phyloP scores from a whole-genome alignment of 23 tunicate genomes.

The Botrylloides violaceus region DNA sequence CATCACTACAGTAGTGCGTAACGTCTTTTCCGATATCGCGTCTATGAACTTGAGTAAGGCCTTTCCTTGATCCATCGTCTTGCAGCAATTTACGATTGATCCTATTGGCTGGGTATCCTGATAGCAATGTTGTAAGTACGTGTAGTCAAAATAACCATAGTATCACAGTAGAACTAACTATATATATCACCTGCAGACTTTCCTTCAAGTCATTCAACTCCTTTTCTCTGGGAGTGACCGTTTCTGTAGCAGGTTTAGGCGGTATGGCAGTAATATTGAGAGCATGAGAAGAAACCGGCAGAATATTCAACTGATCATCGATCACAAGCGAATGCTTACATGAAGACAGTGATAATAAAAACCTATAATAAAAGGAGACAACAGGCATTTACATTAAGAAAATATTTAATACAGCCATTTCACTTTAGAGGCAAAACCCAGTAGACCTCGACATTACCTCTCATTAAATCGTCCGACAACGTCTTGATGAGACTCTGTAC shows the following conservation, averaged over 20 bases:
- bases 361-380: constrained; percentile 18
- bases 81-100: constrained; percentile 68
- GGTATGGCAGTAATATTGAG: constrained; percentile 49
- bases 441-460: too few relatives aligned
- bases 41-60: constrained; percentile 81
- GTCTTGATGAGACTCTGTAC: constrained; percentile 84
- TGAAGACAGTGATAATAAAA: constrained; percentile 58
- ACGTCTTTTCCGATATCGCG: constrained; percentile 67
- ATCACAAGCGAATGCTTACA: constrained; percentile 70
- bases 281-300: constrained; percentile 57
- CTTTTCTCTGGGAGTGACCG: constrained; percentile 36
- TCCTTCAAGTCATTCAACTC: constrained; percentile 61
- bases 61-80: constrained; percentile 83
- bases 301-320: constrained; percentile 59
- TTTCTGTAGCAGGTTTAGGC: constrained; percentile 47
- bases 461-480: constrained; percentile 85
- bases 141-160: too few relatives aligned
- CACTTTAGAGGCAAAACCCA: too few relatives aligned
- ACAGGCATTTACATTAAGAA: too few relatives aligned
- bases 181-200: constrained; percentile 41
- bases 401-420: too few relatives aligned
- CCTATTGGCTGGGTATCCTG: constrained; percentile 90
- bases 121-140: not conserved
- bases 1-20: constrained; percentile 69
- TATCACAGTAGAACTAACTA: not conserved